Percentiles rank a stretch among this genome's conserved stretches.
phyloP scores from a whole-genome alignment of 1,140 invertebrate genomes.

The Aethina tumida region DNA sequence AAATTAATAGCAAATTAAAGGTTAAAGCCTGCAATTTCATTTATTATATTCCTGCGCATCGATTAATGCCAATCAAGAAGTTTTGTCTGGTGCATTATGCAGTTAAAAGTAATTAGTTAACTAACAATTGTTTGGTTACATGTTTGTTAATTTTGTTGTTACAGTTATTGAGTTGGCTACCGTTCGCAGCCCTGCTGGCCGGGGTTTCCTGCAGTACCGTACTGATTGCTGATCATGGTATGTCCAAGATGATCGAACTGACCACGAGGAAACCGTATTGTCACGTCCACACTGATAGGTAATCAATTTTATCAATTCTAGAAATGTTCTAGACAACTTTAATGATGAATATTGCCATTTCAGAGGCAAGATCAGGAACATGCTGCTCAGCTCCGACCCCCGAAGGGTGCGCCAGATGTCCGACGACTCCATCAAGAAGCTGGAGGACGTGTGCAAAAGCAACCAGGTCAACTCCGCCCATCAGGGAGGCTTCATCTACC shows the following conservation, averaged over 20 bases:
- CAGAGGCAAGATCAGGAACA: slow-evolving; percentile 49
- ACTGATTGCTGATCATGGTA: slow-evolving; percentile 49
- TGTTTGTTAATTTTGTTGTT: too few species aligned
- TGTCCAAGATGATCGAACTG: slow-evolving; percentile 55
- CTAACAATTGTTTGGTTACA: too few species aligned
- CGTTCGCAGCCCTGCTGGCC: slow-evolving; percentile 4
- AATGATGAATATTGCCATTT: slow-evolving; percentile 4
- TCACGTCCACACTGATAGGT: slow-evolving; percentile 47
- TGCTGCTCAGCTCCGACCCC: slow-evolving; percentile 47
- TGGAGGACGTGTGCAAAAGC: slow-evolving; percentile 47
- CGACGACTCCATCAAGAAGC: slow-evolving; percentile 45
- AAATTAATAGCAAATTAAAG: too few species aligned
- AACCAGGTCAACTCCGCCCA: slow-evolving; percentile 25
- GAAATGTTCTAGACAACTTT: background rate
- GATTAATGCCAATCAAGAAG: too few species aligned
- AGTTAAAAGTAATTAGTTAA: too few species aligned
- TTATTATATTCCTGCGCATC: too few species aligned
- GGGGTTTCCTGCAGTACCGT: slow-evolving; percentile 42
- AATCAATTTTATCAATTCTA: slow-evolving; percentile 7
- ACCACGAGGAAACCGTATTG: slow-evolving; percentile 49
- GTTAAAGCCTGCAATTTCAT: too few species aligned
- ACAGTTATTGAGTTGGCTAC: too few species aligned
- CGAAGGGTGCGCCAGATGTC: slow-evolving; percentile 49
- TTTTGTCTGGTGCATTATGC: too few species aligned
- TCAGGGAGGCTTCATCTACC: slow-evolving; percentile 37